Conservation (phyloP, 2,888 invertebrate genomes). For the Cephus spinipes region DNA sequence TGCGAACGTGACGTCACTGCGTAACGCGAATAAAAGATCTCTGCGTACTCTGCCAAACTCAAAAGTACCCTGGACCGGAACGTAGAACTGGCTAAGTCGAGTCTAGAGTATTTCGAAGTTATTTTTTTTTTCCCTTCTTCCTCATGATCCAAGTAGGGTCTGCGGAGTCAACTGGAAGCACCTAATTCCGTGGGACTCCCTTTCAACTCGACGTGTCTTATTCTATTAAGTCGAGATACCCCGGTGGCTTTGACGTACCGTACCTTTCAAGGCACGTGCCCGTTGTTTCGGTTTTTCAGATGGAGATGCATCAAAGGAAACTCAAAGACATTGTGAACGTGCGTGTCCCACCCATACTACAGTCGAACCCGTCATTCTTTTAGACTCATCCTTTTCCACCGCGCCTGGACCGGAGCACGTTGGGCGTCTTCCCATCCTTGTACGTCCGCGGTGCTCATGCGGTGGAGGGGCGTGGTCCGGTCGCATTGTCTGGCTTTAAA, state of each 20-base stretch:
- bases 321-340: constrained; percentile 33
- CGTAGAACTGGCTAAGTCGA: no score
- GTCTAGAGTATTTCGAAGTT: no score
- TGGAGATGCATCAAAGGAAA: constrained; percentile 41
- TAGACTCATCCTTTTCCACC: constrained; percentile 11
- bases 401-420: constrained; percentile 12
- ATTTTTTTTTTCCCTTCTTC: no score
- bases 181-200: no score
- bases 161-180: no score
- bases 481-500: constrained; percentile 33
- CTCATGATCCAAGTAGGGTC: no score
- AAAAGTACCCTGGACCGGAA: no score
- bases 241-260: neutral
- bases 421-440: constrained; percentile 3
- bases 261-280: constrained; percentile 1
- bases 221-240: no score
- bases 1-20: no score
- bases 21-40: no score
- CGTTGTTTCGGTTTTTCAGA: constrained; percentile 35
- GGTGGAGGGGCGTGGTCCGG: constrained; percentile 8
- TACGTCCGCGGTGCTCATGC: constrained; percentile 9
- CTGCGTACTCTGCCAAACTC: no score
- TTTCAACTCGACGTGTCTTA: no score
- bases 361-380: constrained; percentile 18
- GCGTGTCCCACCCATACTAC: constrained; percentile 23